These are phyloP conservation scores for Anthopleura xanthogrammica DNA, from an alignment of 92 coral and sea anemone species.

Conservation along the genomic window DNA sequence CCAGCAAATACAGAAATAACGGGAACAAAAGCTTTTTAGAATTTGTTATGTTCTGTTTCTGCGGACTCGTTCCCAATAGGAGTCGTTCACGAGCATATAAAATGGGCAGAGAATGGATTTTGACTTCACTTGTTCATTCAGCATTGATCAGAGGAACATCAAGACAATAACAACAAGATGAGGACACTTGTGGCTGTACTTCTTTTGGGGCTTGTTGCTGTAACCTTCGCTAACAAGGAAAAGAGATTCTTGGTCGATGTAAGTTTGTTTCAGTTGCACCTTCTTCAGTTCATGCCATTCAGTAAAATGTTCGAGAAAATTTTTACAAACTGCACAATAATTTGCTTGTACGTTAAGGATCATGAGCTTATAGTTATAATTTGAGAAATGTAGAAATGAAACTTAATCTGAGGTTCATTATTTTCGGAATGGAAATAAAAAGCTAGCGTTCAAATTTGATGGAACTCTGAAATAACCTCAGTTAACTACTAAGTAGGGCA, in stretches of 20 bases:
- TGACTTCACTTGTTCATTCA: neutral
- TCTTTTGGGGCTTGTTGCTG: slow-evolving; percentile 27
- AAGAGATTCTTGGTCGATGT: slow-evolving; percentile 24
- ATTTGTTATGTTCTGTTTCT: neutral
- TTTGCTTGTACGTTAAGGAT: too few relatives aligned
- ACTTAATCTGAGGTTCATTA: too few relatives aligned
- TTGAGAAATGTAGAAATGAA: too few relatives aligned
- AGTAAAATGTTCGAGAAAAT: too few relatives aligned
- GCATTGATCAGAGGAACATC: neutral
- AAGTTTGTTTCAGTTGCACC: neutral
- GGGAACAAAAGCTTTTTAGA: neutral
- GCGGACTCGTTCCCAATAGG: neutral
- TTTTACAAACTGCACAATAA: too few relatives aligned
- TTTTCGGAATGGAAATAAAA: too few relatives aligned
- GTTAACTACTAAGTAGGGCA: neutral
- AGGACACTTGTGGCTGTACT: slow-evolving; percentile 19
- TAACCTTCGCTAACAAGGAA: slow-evolving; percentile 15
- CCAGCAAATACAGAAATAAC: neutral
- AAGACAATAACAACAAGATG: neutral
- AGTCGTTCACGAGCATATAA: neutral
- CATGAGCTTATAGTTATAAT: too few relatives aligned
- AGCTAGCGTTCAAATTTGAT: neutral
- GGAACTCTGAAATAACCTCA: neutral
- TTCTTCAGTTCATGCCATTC: too few relatives aligned
- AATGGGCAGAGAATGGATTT: neutral